These are phyloP conservation scores for Plebejus anna DNA, from an alignment of 2,888 invertebrate species.

Conservation along the genomic window DNA sequence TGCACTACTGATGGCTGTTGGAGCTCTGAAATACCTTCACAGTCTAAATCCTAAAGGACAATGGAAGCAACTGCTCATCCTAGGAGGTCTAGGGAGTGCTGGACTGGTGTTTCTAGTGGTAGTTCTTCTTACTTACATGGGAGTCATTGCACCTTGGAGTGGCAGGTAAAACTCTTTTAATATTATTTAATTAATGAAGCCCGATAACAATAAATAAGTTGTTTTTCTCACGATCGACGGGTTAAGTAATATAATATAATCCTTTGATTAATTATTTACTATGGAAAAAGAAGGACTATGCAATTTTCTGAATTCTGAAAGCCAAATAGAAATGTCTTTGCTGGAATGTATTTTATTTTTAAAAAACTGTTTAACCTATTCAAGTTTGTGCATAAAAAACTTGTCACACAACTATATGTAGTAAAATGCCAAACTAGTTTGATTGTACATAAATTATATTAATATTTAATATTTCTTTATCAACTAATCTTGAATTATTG, in stretches of 20 bases:
- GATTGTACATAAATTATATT: neutral
- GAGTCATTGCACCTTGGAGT: conserved; percentile 98
- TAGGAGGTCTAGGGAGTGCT: conserved; percentile 88
- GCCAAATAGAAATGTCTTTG: too few relatives aligned
- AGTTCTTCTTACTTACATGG: conserved; percentile 94
- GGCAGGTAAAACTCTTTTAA: conserved; percentile 78
- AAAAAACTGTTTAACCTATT: neutral
- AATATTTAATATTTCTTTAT: neutral
- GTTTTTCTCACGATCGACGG: too few relatives aligned
- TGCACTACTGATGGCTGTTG: conserved; percentile 93
- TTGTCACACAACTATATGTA: neutral
- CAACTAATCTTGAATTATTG: neutral
- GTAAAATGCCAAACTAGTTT: too few relatives aligned
- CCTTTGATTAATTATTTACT: too few relatives aligned
- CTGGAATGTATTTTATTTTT: neutral
- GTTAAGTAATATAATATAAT: too few relatives aligned
- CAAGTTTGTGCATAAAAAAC: neutral
- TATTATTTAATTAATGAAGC: too few relatives aligned
- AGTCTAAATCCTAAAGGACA: conserved; percentile 92
- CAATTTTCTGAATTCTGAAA: too few relatives aligned
- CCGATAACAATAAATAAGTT: too few relatives aligned
- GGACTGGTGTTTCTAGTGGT: conserved; percentile 90
- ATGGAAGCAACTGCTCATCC: conserved; percentile 91
- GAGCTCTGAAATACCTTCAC: conserved; percentile 91
- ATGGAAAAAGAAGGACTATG: too few relatives aligned